phyloP scores from a whole-genome alignment of 2,888 invertebrate species.

The Agrypnus murinus region DNA sequence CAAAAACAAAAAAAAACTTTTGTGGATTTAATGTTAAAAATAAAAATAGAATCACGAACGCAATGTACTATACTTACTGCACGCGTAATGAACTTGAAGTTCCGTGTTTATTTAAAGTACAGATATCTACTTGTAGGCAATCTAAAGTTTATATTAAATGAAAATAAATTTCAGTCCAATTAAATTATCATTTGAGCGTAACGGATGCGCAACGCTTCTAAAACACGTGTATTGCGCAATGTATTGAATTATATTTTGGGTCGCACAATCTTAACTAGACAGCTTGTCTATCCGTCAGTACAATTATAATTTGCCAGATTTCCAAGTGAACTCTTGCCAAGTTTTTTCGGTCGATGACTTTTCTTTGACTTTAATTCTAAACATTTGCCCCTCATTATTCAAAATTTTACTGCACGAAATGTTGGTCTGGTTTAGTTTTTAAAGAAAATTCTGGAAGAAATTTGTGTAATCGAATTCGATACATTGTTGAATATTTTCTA shows the following conservation, averaged over 20 bases:
- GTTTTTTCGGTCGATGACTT: constrained; percentile 47
- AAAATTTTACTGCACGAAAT: not conserved
- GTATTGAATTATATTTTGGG: constrained; percentile 4
- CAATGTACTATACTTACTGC: not conserved
- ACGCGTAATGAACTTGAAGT: not conserved
- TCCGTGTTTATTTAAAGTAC: not conserved
- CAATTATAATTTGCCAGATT: constrained; percentile 40
- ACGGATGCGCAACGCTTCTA: not conserved
- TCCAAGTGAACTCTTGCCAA: constrained; percentile 38
- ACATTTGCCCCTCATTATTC: constrained; percentile 1
- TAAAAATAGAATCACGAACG: not conserved
- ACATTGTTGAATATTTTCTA: too few relatives aligned
- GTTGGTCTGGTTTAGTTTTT: too few relatives aligned
- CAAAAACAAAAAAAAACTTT: constrained; percentile 2
- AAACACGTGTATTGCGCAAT: not conserved
- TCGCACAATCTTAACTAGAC: constrained; percentile 39
- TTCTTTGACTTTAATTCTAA: constrained; percentile 11
- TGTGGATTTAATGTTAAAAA: constrained; percentile 1
- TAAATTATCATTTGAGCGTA: too few relatives aligned
- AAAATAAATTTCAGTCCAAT: constrained; percentile 1
- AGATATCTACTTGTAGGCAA: not conserved
- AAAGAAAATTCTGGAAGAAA: too few relatives aligned
- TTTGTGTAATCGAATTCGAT: too few relatives aligned
- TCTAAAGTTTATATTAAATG: not conserved
- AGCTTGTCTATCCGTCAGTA: constrained; percentile 46